These are phyloP conservation scores for Congeria kusceri DNA, from an alignment of 2,888 invertebrate species.

Conservation along the genomic window DNA sequence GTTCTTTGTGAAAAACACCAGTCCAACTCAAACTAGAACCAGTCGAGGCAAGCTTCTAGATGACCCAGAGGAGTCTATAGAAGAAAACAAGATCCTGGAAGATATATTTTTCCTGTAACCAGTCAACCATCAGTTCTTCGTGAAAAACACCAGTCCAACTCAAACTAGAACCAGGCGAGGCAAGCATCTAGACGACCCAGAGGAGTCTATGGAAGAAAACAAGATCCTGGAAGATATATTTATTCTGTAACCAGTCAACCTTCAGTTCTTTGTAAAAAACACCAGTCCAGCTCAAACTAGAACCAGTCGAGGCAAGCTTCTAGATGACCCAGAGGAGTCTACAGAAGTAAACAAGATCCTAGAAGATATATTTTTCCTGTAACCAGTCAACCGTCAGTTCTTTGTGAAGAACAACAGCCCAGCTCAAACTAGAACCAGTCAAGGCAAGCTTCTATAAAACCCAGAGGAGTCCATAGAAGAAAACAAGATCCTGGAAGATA, in stretches of 20 bases:
- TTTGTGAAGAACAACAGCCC: conserved; percentile 13
- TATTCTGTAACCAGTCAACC: conserved; percentile 46
- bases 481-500: neutral
- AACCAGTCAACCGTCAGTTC: too few species aligned
- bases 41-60: conserved; percentile 33
- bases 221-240: conserved; percentile 74
- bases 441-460: too few species aligned
- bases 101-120: conserved; percentile 77
- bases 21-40: conserved; percentile 26
- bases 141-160: conserved; percentile 24
- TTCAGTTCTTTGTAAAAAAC: too few species aligned
- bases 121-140: too few species aligned
- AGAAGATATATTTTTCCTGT: conserved; percentile 76
- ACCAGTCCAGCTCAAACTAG: conserved; percentile 20
- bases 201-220: conserved; percentile 69
- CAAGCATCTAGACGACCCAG: conserved; percentile 46
- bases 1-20: too few species aligned
- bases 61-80: conserved; percentile 58
- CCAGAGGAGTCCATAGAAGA: neutral
- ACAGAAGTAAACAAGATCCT: conserved; percentile 71
- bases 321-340: conserved; percentile 52
- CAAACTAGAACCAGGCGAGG: conserved; percentile 35
- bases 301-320: conserved; percentile 32
- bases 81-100: conserved; percentile 72
- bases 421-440: neutral